These are phyloP conservation scores for Habrosyne pyritoides DNA, from an alignment of 2,888 invertebrate species.

Conservation along the genomic window DNA sequence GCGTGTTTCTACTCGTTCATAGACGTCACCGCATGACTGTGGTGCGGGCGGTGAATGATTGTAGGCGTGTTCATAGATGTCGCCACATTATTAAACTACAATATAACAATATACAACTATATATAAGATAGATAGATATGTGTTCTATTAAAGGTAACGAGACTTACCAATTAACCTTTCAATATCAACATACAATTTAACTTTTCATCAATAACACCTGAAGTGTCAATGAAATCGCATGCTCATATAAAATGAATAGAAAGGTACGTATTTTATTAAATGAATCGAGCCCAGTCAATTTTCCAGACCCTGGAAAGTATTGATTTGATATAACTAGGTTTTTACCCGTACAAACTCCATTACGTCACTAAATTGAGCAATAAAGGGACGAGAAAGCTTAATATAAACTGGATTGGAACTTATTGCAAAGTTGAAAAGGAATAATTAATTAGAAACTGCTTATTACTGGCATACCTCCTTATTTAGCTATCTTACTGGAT, in stretches of 20 bases:
- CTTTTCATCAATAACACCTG: too few species aligned
- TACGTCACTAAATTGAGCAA: background rate
- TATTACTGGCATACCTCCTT: background rate
- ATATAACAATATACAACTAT: too few species aligned
- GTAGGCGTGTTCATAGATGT: too few species aligned
- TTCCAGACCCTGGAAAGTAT: background rate
- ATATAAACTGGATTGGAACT: background rate
- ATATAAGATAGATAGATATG: too few species aligned
- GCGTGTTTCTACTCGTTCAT: too few species aligned
- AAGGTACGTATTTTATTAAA: background rate
- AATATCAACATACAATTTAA: too few species aligned
- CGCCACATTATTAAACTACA: too few species aligned
- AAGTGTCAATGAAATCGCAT: background rate
- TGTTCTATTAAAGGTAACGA: too few species aligned
- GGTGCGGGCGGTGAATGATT: too few species aligned
- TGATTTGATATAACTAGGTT: background rate
- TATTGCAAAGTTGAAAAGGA: background rate
- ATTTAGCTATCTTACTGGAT: background rate
- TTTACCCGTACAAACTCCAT: background rate
- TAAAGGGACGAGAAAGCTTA: background rate
- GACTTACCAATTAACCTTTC: background rate
- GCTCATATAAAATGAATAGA: background rate
- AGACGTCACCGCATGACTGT: too few species aligned
- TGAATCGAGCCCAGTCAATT: background rate
- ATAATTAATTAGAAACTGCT: too few species aligned